Base-by-base conservation (phyloP, 2,113 vertebrate species). In the Chaetops frenatus region DNA sequence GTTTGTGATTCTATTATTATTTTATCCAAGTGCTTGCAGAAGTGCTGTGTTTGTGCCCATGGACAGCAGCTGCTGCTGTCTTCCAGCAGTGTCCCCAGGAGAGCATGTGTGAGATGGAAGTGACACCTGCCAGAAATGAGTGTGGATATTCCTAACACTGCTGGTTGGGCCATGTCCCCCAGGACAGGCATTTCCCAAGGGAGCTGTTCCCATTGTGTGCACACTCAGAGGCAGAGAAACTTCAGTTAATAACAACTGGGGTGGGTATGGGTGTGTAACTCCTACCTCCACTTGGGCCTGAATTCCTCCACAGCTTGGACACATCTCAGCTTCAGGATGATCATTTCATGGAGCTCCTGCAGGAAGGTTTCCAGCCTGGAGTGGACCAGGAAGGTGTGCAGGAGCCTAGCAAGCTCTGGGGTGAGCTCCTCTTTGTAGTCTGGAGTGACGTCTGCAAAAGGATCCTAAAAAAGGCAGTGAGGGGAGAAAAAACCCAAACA, bases 321-420 rank as follows among this genome's bases (percentile, higher is more conserved):
- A 25, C 36, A 95, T 90, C 97, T 98, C 51, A 99, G 97, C 61
- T 91, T 98, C 80, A 99, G 88, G 83, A 98, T 11, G 15, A 99
- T 98, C 97, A 99, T 98, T 92, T 99, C 99, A 0, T 99, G 99
- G 88, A 99, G 98, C 97, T 99, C 99, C 93, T 99, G 95, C 62
- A 99, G 97, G 95, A 99, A 99, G 48, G 76, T 44, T 54, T 99
- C 98, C n/a, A 98, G 96, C 11, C 97, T 97, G 16, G 92, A 93
- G 81, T 98, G 98, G 7, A 97, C 96, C 42, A 99, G 98, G 97
- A 98, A 99, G 5, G 88, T 51, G 18, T 91, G 96, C 54, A 99
- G 98, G 47, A 98, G 97, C 66, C 92, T 96, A 21, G 92, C 86
- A 5, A 97, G 77, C 9, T 97, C 84, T 4, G 96, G 93, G 22